Evolutionary conservation across 1,140 invertebrate species (phyloP), one percentile per base, ranked within the genome.

Genomic region (Ips typographus): DNA sequence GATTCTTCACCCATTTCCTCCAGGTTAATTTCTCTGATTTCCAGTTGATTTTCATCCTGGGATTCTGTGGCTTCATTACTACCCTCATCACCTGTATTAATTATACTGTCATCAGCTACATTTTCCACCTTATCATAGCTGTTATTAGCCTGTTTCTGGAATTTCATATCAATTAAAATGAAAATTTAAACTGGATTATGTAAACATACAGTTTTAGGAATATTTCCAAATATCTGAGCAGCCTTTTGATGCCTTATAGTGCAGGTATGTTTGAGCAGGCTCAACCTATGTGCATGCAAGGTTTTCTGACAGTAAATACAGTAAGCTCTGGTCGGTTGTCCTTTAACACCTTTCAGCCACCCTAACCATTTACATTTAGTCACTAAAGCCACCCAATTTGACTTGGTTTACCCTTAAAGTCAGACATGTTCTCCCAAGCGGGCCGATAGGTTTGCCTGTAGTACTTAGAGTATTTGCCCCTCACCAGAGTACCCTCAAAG

Each of bases 271-370:
- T 86, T 87, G 36, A 86, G 68, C 47, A 87, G 74, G 44, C 85
- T 86, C 0, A 86, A 70, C 66, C 85, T 74, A 78, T 87, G 86
- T 2, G 86, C 86, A 76, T 87, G 86, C n/a, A 87, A 75, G 70
- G 83, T 84, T 75, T 85, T 86, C 65, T 85, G 82, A 66, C 86
- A 87, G 72, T 82, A 86, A 41, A 80, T 79, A 71, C 86, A 87
- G 69, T 82, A 86, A 41, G 85, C 86, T 76, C 84, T 77, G 4
- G 84, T 86, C 0, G 82, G 80, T 76, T 84, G 76, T 68, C 77
- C 74, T 8, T 83, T 82, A 36, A 86, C 83, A 4, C 82, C 82
- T 7, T 80, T 81, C 51, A 87, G 71, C 86, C 85, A 87, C 52
- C 84, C 85, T 87, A 51, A 60, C n/a, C 49, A 42, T 40, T 58